A percentile compares a stretch with the other conserved stretches of the same genome.
These are phyloP conservation scores for Akabosia matsudoensis DNA, from an alignment of 1,140 invertebrate genomes.

Conservation along the genomic window DNA sequence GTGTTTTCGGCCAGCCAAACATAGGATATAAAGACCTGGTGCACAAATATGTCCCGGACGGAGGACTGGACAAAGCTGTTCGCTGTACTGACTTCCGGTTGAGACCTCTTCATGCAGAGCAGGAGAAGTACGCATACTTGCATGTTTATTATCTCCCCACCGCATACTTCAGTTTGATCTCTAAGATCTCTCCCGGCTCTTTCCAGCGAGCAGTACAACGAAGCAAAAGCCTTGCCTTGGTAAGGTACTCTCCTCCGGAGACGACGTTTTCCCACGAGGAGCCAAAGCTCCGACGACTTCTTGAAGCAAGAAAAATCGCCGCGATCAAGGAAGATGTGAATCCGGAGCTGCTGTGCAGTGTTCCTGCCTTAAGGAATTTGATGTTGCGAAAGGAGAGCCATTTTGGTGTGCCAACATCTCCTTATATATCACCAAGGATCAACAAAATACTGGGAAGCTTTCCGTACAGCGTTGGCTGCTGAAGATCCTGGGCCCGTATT, in stretches of 20 bases:
- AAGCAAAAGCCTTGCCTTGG: background rate
- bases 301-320: background rate
- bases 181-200: background rate
- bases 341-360: background rate
- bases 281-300: background rate
- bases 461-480: background rate
- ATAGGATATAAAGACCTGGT: background rate
- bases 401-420: too few species aligned
- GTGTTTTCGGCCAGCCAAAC: background rate
- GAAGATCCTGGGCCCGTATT: background rate
- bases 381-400: background rate
- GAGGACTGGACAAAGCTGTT: background rate
- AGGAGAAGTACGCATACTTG: background rate
- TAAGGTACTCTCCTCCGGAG: background rate
- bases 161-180: background rate
- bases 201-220: background rate
- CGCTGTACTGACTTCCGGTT: background rate
- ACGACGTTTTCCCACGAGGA: background rate
- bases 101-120: background rate
- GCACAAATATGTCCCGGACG: background rate
- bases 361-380: background rate
- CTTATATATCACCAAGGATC: too few species aligned
- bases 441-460: too few species aligned
- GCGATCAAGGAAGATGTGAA: background rate
- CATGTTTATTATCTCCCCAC: background rate